phyloP scores from a whole-genome alignment of 2,113 vertebrate species.

The Myiopsitta monachus region DNA sequence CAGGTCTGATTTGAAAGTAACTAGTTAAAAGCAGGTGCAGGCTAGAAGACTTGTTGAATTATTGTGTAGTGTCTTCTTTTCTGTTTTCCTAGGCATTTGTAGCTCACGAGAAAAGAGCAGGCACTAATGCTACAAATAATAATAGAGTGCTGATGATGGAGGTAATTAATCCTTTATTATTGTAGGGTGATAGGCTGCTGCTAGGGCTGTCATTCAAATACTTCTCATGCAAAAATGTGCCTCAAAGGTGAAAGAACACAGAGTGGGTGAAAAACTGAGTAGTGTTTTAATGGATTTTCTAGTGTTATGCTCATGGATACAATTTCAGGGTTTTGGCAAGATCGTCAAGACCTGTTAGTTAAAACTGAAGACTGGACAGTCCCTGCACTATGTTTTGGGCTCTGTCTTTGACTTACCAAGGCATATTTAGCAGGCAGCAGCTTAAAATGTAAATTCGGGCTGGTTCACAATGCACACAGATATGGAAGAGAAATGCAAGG shows the following conservation, averaged over 20 bases:
- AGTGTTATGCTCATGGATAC: background rate
- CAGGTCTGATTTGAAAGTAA: conserved; percentile 50
- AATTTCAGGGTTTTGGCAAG: background rate
- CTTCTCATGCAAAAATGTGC: conserved; percentile 24
- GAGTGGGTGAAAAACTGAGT: background rate
- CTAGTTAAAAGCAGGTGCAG: conserved; percentile 62
- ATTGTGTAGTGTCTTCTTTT: conserved; percentile 40
- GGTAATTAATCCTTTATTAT: conserved; percentile 58
- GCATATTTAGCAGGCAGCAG: background rate
- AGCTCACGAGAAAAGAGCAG: conserved; percentile 24
- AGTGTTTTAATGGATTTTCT: background rate
- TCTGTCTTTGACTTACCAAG: background rate
- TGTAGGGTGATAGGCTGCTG: conserved; percentile 43
- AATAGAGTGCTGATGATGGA: background rate
- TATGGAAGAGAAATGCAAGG: background rate
- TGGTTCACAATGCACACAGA: background rate
- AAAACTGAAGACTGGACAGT: background rate
- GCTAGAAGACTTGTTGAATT: conserved; percentile 57
- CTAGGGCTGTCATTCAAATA: conserved; percentile 26
- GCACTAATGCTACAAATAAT: conserved; percentile 33
- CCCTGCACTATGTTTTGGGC: background rate
- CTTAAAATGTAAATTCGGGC: background rate
- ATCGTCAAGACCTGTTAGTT: background rate
- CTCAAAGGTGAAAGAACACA: conserved; percentile 11
- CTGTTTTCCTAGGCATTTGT: conserved; percentile 30